Percentiles rank a stretch among this genome's conserved stretches.
phyloP scores from a whole-genome alignment of 2,888 invertebrate genomes.

The Orgyia antiqua region DNA sequence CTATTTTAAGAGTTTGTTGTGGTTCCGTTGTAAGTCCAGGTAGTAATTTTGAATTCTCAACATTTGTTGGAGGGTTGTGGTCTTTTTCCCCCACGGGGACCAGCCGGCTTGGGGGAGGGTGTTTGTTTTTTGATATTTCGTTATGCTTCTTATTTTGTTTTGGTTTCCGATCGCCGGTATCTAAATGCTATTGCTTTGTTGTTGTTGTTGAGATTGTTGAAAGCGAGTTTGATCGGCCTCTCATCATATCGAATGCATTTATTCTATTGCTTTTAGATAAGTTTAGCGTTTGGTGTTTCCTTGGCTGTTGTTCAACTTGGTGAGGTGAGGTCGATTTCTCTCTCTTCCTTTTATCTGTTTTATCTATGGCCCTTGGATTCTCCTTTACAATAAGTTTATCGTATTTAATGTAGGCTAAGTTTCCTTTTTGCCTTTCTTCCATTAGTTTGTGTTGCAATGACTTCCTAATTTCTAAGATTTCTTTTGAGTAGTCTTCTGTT shows the following conservation, averaged over 20 bases:
- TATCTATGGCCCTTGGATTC: not conserved
- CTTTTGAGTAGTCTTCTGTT: conserved; percentile 18
- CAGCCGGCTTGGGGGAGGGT: conserved; percentile 1
- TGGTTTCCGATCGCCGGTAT: not conserved
- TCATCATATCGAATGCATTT: conserved; percentile 1
- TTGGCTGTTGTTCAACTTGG: not conserved
- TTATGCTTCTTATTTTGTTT: not conserved
- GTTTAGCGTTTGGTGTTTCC: not conserved
- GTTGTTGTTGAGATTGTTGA: not conserved
- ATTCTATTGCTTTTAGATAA: not conserved
- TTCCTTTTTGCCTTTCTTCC: conserved; percentile 18
- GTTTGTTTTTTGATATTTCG: not conserved
- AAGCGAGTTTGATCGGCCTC: not conserved
- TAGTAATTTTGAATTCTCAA: too few relatives aligned
- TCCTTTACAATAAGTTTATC: conserved; percentile 12
- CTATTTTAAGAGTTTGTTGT: not conserved
- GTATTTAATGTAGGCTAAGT: conserved; percentile 2
- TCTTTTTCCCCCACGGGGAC: not conserved
- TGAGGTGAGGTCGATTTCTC: conserved; percentile 3
- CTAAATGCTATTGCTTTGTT: not conserved
- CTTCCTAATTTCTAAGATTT: conserved; percentile 17
- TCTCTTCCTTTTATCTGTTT: conserved; percentile 1
- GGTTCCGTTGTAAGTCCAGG: too few relatives aligned
- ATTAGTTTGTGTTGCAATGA: conserved; percentile 10
- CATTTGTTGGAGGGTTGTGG: not conserved